Evolutionary conservation across 2,797 vertebrate genomes (phyloP), one percentile per base, ranked within the genome.

Genomic region (Notolepis coatsorum): DNA sequence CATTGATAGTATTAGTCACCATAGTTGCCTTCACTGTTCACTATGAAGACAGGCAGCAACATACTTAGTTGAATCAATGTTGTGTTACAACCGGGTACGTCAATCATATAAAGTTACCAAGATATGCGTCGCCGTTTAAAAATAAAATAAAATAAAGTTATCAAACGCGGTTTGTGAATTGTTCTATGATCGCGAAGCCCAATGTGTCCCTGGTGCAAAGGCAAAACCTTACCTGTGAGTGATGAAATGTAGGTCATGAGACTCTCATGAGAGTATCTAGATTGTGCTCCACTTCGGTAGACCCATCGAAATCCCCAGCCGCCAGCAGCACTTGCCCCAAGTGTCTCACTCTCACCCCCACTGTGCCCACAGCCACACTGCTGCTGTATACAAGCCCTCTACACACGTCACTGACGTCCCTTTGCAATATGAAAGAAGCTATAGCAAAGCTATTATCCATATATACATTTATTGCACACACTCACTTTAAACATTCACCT

Each of bases 151-250:
- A 0, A 52, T 8, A 28, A 30, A 2, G 27, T 48, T 48, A 7
- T n/a, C 46, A 27, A 24, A 20, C 21, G 18, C 46, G 30, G 25
- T 48, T 48, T 17, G 30, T n/a, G 15, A 48, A 48, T 17, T 17
- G 2, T 7, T 48, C 20, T 0, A 28, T 25, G 25, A 7, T 42
- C 25, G 20, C 5, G 15, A 5, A 28, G 12, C 17, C 5, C 37
- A 42, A 15, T n/a, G n/a, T n/a, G n/a, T n/a, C n/a, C n/a, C n/a
- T n/a, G n/a, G n/a, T n/a, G n/a, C n/a, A n/a, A n/a, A n/a, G n/a
- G n/a, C n/a, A n/a, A n/a, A n/a, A 1, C 54, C 79, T 71, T 74
- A 92, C 90, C 88, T 81, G 58, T n/a, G n/a, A n/a, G n/a, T n/a
- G 43, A 33, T 20, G 18, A 64, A 53, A 57, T 25, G 6, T 71